phyloP scores from a whole-genome alignment of 2,113 vertebrate genomes.

The Oreochromis aureus region DNA sequence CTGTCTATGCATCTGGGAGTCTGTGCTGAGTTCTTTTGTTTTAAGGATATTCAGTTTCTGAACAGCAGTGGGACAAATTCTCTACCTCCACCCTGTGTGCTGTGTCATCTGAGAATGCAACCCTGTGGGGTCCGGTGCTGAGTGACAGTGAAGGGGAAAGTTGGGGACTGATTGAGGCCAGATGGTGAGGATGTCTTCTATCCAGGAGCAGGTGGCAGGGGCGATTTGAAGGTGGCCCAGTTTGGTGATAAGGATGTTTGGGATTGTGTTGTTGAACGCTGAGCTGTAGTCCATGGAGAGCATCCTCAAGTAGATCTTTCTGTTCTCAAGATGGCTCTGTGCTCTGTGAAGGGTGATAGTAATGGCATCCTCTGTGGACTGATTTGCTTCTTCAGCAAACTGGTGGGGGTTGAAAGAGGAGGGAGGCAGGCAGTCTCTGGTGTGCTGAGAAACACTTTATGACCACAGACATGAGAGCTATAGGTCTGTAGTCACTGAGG shows the following conservation, averaged over 20 bases:
- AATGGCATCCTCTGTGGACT: neutral
- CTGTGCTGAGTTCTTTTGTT: too few relatives aligned
- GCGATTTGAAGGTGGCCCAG: rapidly evolving
- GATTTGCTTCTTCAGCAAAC: neutral
- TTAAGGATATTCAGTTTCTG: too few relatives aligned
- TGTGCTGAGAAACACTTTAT: neutral
- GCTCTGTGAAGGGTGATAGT: neutral
- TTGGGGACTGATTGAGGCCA: too few relatives aligned
- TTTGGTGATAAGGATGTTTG: neutral
- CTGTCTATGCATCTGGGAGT: too few relatives aligned
- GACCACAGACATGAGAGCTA: neutral
- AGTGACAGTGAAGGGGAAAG: too few relatives aligned
- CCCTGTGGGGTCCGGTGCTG: too few relatives aligned
- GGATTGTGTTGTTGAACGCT: neutral
- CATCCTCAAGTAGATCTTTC: neutral
- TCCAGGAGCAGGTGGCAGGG: neutral
- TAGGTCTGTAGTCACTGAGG: neutral
- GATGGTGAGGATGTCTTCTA: too few relatives aligned
- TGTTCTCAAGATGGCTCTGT: neutral
- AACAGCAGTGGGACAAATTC: too few relatives aligned
- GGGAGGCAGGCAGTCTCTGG: neutral
- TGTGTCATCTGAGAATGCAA: too few relatives aligned
- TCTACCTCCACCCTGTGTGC: too few relatives aligned
- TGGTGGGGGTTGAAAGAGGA: neutral
- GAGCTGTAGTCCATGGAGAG: neutral